A percentile compares a stretch with the other conserved stretches of the same genome.
Conservation (phyloP, 1,140 invertebrate species). For the Pseudomyrmex sp. region DNA sequence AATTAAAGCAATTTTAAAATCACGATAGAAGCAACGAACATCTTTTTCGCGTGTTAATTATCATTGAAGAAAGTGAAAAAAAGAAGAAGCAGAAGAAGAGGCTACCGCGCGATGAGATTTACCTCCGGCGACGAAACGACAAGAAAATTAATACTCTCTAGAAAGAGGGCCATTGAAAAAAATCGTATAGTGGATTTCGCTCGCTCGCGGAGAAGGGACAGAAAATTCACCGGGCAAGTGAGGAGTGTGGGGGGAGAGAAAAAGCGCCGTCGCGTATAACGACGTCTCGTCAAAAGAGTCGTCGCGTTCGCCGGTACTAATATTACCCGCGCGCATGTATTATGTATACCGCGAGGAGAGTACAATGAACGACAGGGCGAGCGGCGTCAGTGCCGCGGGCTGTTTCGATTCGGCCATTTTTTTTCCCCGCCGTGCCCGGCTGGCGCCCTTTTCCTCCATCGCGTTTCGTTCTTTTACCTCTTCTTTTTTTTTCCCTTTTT, state of each 20-base stretch:
- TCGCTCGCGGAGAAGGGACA: neutral
- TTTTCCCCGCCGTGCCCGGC: slow-evolving; percentile 25
- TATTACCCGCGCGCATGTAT: slow-evolving; percentile 66
- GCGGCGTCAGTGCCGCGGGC: slow-evolving; percentile 22
- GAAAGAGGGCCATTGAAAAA: slow-evolving; percentile 48
- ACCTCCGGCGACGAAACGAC: slow-evolving; percentile 11
- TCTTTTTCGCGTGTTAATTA: slow-evolving; percentile 46
- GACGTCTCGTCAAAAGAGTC: slow-evolving; percentile 64
- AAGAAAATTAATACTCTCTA: slow-evolving; percentile 62
- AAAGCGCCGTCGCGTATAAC: slow-evolving; percentile 46
- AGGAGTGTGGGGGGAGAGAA: neutral
- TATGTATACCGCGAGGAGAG: slow-evolving; percentile 60
- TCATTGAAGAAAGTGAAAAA: slow-evolving; percentile 40
- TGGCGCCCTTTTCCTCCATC: neutral
- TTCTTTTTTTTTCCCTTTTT: neutral
- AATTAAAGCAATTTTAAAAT: neutral
- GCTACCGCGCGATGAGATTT: slow-evolving; percentile 39
- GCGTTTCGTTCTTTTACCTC: neutral
- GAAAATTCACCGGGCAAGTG: slow-evolving; percentile 27
- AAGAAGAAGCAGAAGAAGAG: neutral
- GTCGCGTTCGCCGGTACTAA: slow-evolving; percentile 56
- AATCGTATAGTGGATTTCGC: slow-evolving; percentile 23
- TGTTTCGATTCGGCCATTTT: slow-evolving; percentile 65
- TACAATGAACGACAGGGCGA: slow-evolving; percentile 52
- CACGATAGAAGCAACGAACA: neutral